phyloP scores from a whole-genome alignment of 1,140 invertebrate genomes.

The Eubasilissa regina region DNA sequence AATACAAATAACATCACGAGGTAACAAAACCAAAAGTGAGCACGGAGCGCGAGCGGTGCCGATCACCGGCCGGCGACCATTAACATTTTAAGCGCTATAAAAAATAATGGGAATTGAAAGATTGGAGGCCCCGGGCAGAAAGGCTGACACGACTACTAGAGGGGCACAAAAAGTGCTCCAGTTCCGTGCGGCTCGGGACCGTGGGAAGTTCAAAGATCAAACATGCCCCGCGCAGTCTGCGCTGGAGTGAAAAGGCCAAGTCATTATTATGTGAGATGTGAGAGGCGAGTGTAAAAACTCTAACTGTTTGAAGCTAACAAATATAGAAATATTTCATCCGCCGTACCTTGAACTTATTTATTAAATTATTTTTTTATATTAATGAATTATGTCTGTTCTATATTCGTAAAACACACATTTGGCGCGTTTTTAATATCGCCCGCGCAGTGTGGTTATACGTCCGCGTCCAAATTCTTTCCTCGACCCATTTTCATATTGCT shows the following conservation, averaged over 20 bases:
- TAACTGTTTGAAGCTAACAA: too few relatives aligned
- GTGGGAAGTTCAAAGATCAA: conserved; percentile 53
- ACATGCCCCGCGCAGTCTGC: neutral
- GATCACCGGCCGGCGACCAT: conserved; percentile 12
- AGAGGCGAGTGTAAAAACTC: neutral
- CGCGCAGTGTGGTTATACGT: too few relatives aligned
- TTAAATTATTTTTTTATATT: too few relatives aligned
- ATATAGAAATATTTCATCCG: too few relatives aligned
- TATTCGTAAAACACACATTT: too few relatives aligned
- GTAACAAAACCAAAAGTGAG: too few relatives aligned
- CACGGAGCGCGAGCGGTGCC: neutral
- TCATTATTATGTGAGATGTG: conserved; percentile 1
- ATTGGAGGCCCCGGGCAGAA: conserved; percentile 46
- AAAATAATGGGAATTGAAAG: conserved; percentile 59
- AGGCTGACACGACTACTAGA: conserved; percentile 49
- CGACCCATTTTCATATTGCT: too few relatives aligned
- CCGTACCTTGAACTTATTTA: too few relatives aligned
- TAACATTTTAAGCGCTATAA: conserved; percentile 51
- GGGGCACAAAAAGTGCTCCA: conserved; percentile 52
- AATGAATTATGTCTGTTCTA: too few relatives aligned
- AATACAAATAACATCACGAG: neutral
- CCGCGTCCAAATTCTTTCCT: too few relatives aligned
- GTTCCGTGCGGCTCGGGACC: conserved; percentile 24
- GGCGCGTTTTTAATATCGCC: too few relatives aligned
- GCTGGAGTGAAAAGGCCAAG: neutral